Base-by-base conservation (phyloP, 1,140 invertebrate species). In the Mercenaria mercenaria region DNA sequence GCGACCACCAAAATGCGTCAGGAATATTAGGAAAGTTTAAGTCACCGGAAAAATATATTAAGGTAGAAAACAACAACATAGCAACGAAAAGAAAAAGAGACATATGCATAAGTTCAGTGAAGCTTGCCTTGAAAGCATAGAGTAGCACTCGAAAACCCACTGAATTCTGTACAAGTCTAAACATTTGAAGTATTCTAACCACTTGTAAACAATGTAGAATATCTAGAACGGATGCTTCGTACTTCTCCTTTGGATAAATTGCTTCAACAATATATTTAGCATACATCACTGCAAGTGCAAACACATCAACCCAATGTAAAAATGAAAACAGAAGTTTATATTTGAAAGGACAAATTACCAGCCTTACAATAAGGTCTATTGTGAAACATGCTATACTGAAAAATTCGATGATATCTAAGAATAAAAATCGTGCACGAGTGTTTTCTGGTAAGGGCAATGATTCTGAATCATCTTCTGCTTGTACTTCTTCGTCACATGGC, bases 91-190 rank as follows among this genome's bases (percentile, higher is more conserved):
- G 64, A 52, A 92, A 91, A 10, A 93, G 56, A n/a, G 91, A 59
- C 20, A 93, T 56, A 20, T 94, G 83, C n/a, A 88, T 18, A 1
- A 94, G 47, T 56, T 93, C 94, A 67, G 82, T 81, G 13, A 61
- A 83, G 52, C 91, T 93, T 20, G 90, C 77, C 61, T 93, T 93
- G n/a, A 96, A 83, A 0, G 96, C 99, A 96, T 99, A 99, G 91
- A 99, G 99, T 95, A 99, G 97, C 95, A 98, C 98, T 96, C 99
- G 98, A 91, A 99, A 97, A 91, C 99, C 99, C 95, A 99, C 99
- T 88, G 98, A 99, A 96, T 99, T 99, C 29, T 90, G 69, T 4
- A 93, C 80, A 23, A 93, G 72, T 34, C 93, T 80, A 79, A 94
- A 90, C n/a, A 93, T 67, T 32, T 93, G 85, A 23, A 94, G 90